Conservation (phyloP, 2,797 vertebrate species). For the Acestrorhynchus altus region DNA sequence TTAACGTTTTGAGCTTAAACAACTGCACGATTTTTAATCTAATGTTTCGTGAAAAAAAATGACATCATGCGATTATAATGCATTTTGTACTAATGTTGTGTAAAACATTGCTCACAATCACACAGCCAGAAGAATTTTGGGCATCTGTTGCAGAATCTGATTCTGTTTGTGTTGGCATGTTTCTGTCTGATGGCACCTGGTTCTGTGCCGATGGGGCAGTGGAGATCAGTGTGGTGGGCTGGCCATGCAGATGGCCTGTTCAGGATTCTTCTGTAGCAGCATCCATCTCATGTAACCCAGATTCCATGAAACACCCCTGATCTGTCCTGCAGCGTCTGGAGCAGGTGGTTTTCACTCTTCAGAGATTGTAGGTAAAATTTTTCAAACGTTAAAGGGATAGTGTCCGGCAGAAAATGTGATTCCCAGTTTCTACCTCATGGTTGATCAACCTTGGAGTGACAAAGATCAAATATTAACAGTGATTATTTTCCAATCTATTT, state of each 20-base stretch:
- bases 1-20: no score
- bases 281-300: constrained; percentile 19
- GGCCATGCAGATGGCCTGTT: constrained; percentile 7
- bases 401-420: background rate
- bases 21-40: no score
- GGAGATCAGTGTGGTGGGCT: background rate
- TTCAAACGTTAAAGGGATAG: background rate
- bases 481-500: no score
- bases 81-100: background rate
- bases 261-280: background rate
- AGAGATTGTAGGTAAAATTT: constrained; percentile 3
- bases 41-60: no score
- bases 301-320: background rate
- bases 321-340: background rate
- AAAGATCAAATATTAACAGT: no score
- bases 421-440: background rate
- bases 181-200: constrained; percentile 3
- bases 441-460: background rate
- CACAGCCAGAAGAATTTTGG: background rate
- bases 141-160: background rate
- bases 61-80: background rate
- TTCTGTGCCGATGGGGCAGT: background rate
- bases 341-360: constrained; percentile 2
- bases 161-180: background rate
- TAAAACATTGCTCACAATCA: background rate